These are phyloP conservation scores for Anolis apletophallus DNA, from an alignment of 2,797 vertebrate genomes.

Conservation along the genomic window DNA sequence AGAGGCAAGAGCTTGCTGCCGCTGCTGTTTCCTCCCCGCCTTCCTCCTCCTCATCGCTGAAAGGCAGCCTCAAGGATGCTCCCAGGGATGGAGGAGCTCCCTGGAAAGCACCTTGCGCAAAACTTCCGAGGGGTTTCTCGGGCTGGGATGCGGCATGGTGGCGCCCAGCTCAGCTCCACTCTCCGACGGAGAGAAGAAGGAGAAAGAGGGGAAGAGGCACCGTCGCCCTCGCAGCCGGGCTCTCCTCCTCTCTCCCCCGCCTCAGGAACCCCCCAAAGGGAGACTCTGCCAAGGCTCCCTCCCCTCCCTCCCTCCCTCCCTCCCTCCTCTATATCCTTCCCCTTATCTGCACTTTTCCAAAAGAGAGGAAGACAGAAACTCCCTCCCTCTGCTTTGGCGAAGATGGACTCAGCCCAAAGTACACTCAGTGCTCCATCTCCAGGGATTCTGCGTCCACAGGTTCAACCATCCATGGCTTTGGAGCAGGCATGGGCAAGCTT, in stretches of 20 bases:
- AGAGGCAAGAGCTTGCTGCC: too few relatives aligned
- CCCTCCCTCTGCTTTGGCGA: too few relatives aligned
- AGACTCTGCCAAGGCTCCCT: not conserved
- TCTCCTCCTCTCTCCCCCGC: conserved; percentile 60
- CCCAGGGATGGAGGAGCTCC: conserved; percentile 82
- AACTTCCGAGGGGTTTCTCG: conserved; percentile 79
- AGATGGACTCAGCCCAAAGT: too few relatives aligned
- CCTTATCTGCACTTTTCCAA: not conserved
- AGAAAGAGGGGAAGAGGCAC: conserved; percentile 74
- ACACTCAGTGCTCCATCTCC: too few relatives aligned
- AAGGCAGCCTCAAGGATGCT: conserved; percentile 82
- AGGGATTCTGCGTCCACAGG: too few relatives aligned
- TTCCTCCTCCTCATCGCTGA: conserved; percentile 83
- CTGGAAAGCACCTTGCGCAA: conserved; percentile 80
- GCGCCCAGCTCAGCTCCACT: too few relatives aligned
- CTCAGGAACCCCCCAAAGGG: not conserved
- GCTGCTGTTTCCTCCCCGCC: not conserved
- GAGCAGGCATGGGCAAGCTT: too few relatives aligned
- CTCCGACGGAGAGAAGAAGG: conserved; percentile 26
- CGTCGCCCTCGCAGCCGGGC: too few relatives aligned
- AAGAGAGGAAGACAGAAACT: not conserved
- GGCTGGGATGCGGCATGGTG: conserved; percentile 77
- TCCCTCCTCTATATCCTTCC: conserved; percentile 29
- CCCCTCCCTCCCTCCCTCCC: conserved; percentile 3
- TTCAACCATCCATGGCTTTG: too few relatives aligned